Evolutionary conservation across 1,140 invertebrate genomes (phyloP), one percentile per base, ranked within the genome.

Genomic region (Pectinophora gossypiella): DNA sequence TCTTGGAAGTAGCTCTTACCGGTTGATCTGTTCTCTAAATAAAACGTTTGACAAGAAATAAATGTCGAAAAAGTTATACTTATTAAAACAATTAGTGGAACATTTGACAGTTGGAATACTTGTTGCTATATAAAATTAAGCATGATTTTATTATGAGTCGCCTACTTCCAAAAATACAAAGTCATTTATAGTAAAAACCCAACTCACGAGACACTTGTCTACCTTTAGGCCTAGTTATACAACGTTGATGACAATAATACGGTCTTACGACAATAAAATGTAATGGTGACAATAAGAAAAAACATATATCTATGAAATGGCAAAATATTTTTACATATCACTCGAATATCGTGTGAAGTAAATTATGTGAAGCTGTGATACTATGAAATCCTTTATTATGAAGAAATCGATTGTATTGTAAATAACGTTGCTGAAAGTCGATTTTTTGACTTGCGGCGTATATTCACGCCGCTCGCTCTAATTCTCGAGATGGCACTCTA

Each of bases 301-400:
- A n/a, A n/a, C n/a, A n/a, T n/a, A n/a, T n/a, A n/a, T n/a, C n/a
- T 46, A 45, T 66, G 56, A 61, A 47, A 68, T 71, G 65, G 64
- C 59, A 66, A 58, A 68, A 68, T 72, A 74, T 66, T 71, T 74
- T 72, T 70, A 74, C 68, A 71, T 64, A 63, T 68, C 71, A 62
- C 70, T 65, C 66, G 63, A 53, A 20, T 55, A 53, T 62, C 63
- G 64, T 54, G 69, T 70, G 72, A 68, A 53, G 64, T 67, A 70
- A 69, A 68, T 66, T 67, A 63, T 68, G 64, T 72, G 64, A 70
- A 70, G 65, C 78, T 85, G 78, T 79, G 80, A 84, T 84, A 80
- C 56, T 70, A 69, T 51, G 64, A 61, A 59, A 55, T 57, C 53
- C 51, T 56, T 60, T 73, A 64, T 61, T 70, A 58, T 64, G 57